Evolutionary conservation across 2,797 vertebrate genomes (phyloP), one percentile per base, ranked within the genome.

Genomic region (Pangasius krempfi): DNA sequence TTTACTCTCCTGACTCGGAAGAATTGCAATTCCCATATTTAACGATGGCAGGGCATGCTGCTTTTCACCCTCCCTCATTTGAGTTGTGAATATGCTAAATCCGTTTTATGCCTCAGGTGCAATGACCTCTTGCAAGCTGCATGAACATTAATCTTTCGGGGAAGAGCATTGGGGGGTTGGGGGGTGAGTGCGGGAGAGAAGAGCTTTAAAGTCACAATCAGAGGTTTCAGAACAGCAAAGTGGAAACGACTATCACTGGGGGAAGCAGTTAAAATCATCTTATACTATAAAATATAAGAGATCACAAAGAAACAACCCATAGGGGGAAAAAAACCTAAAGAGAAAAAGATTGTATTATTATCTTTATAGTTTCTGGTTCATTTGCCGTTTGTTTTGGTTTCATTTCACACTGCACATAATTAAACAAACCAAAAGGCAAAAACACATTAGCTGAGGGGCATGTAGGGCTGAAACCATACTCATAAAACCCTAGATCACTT

Each of bases 11-110:
- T 62, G 52, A 79, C 85, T 86, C 52, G 20, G 72, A 85, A 89
- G 81, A 70, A 87, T 47, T 70, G n/a, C 73, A 27, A 25, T 84
- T 87, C 72, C 54, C 62, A 25, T 87, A 84, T 89, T 85, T 87
- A 89, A 89, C 40, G 73, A 79, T 85, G 52, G 62, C 52, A 85
- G 62, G 54, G 62, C 64, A 44, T 52, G 22, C 73, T 47, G 83
- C 50, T 72, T 79, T 80, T 81, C 54, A 52, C 52, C 75, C 83
- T 56, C 75, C 56, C 78, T 62, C 33, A 30, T 84, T 78, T 78
- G 72, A 86, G 58, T 81, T 84, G 75, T 84, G 81, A 89, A 89
- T 88, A 88, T 81, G 81, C 73, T 87, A 84, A 88, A 90, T 62
- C 64, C 4, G 27, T 88, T 88, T 85, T 84, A 84, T 84, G 84